Percentiles rank a stretch among this genome's conserved stretches.
phyloP scores from a whole-genome alignment of 2,113 vertebrate species.

The Dasyurus viverrinus region DNA sequence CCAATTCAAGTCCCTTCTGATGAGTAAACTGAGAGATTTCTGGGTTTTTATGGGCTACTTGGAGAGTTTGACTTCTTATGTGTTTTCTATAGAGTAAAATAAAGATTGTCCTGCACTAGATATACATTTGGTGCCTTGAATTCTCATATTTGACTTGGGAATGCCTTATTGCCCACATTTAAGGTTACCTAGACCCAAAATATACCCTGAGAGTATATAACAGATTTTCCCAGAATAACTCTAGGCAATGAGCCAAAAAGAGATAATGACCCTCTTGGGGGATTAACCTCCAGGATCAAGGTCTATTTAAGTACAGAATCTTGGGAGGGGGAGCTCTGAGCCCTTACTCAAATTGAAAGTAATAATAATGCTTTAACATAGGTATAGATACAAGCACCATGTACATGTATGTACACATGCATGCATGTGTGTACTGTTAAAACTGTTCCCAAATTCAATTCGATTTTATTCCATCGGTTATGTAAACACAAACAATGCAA shows the following conservation, averaged over 20 bases:
- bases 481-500: not conserved
- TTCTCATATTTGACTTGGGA: not conserved
- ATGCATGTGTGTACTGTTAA: not conserved
- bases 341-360: not conserved
- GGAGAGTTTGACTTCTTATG: not conserved
- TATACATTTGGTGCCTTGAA: not conserved
- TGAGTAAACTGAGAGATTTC: not conserved
- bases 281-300: not conserved
- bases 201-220: not conserved
- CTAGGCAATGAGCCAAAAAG: not conserved
- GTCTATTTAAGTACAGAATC: not conserved
- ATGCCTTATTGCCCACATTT: not conserved
- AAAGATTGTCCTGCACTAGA: not conserved
- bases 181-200: not conserved
- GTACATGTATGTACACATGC: not conserved
- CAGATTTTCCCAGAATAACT: not conserved
- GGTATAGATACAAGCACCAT: too few species aligned
- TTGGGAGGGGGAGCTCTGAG: not conserved
- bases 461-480: not conserved
- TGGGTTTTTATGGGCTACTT: not conserved
- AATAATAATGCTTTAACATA: not conserved
- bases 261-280: not conserved
- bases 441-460: not conserved
- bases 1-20: not conserved
- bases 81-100: not conserved